Conservation (phyloP, 2,113 vertebrate species). For the Pyrgilauda ruficollis region DNA sequence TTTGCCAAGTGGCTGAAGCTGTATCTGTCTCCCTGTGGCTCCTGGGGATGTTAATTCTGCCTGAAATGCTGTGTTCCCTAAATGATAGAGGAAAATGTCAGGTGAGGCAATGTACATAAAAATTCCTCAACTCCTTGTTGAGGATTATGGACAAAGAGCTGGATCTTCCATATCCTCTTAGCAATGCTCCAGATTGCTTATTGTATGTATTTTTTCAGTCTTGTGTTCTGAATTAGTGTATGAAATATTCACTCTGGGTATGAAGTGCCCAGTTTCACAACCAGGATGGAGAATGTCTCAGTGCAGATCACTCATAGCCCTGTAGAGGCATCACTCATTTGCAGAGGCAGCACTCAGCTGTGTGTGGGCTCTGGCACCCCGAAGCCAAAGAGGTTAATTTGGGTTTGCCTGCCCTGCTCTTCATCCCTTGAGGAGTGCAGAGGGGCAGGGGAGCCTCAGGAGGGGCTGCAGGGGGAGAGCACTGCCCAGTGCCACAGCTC, state of each 20-base stretch:
- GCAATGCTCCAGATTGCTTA: neutral
- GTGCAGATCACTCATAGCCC: neutral
- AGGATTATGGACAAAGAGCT: neutral
- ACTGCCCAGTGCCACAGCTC: neutral
- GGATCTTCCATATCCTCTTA: neutral
- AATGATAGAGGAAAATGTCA: neutral
- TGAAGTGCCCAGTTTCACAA: neutral
- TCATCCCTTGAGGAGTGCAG: neutral
- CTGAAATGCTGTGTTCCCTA: neutral
- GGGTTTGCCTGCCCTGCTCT: neutral
- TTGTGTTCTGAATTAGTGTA: neutral
- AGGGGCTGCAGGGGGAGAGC: fast-evolving
- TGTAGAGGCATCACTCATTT: neutral
- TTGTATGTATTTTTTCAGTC: neutral
- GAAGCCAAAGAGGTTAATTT: neutral
- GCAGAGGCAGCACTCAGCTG: neutral
- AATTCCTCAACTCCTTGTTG: neutral
- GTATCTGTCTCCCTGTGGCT: neutral
- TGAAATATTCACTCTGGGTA: neutral
- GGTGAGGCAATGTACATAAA: neutral
- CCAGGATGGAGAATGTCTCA: fast-evolving
- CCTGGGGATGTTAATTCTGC: neutral
- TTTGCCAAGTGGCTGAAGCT: neutral
- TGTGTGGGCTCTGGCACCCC: neutral
- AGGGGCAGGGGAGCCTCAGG: neutral